Evolutionary conservation across 1,140 invertebrate species (phyloP).

Genomic region (Protaetia brevitarsis): DNA sequence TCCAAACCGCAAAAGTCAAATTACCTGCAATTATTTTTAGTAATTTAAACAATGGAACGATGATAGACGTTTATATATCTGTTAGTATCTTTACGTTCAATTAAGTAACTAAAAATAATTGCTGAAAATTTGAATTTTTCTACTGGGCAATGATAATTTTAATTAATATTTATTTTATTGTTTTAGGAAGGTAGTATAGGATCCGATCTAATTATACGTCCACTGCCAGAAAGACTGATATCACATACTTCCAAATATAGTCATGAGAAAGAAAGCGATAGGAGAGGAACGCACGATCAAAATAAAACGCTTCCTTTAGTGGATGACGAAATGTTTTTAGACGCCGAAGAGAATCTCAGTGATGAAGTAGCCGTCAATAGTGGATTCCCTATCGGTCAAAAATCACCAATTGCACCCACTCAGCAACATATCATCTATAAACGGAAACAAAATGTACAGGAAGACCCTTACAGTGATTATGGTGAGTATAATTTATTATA

Average conservation of each 20-base stretch:
- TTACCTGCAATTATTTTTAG: too few relatives aligned
- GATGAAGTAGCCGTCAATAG: constrained; percentile 58
- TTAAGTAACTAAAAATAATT: too few relatives aligned
- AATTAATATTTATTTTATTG: constrained; percentile 2
- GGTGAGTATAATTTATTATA: constrained; percentile 49
- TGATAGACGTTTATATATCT: too few relatives aligned
- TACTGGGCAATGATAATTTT: not conserved
- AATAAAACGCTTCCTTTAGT: constrained; percentile 45
- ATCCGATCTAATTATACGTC: constrained; percentile 80
- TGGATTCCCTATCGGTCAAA: constrained; percentile 52
- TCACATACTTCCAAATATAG: constrained; percentile 27
- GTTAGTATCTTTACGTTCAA: too few relatives aligned
- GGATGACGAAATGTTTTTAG: constrained; percentile 74
- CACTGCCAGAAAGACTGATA: constrained; percentile 68
- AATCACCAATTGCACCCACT: constrained; percentile 26
- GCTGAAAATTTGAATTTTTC: too few relatives aligned
- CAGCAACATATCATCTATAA: constrained; percentile 56
- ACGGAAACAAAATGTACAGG: constrained; percentile 51
- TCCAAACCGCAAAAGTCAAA: too few relatives aligned
- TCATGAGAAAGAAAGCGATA: constrained; percentile 25
- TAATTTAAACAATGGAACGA: too few relatives aligned
- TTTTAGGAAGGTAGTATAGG: constrained; percentile 86
- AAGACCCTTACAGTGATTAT: constrained; percentile 66
- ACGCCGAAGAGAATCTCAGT: constrained; percentile 57
- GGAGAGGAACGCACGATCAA: constrained; percentile 42